Base-by-base conservation (phyloP, 1,140 invertebrate genomes). In the Micrasema minimum region DNA sequence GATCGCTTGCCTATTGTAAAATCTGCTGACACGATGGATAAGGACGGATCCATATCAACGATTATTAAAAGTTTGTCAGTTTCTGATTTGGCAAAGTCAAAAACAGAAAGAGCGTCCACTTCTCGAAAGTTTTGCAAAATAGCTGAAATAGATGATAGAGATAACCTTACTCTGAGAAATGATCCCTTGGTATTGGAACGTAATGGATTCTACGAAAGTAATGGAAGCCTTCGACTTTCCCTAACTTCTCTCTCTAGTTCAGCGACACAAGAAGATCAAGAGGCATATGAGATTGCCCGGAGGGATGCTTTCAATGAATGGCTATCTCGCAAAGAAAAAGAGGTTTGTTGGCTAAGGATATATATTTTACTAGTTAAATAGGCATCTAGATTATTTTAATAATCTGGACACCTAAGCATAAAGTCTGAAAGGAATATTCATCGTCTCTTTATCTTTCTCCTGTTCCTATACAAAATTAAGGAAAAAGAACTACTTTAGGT, bases 241-340 rank as follows among this genome's bases (percentile, higher is more conserved):
- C 80, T 84, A 2, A 78, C 79, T 0, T 84, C 83, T 1, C 46
- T 81, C 4, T 82, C 81, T 0, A 83, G 81, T 0, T 82, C 81
- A 2, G 79, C 80, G 0, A 83, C 82, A 0, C 82, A 83, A 67
- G 81, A 82, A 65, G 82, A 84, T 59, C 75, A 80, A n/a, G 81
- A 82, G 53, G 76, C 78, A 14, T 80, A 79, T 59, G 81, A 84
- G 67, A 79, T 78, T 67, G 82, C 78, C 57, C 80, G 74, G 26
- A 78, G 80, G 35, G 81, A 84, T 45, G 81, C 81, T 1, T 84
- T 81, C 71, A 75, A 82, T 57, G 77, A 79, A 62, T 84, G 82
- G 82, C 48, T 83, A 0, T 77, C 76, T 23, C 72, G 80, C 1
- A 84, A 84, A 77, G 82, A 83, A 69, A 78, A 80, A 69, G 81